phyloP scores from a whole-genome alignment of 1,140 invertebrate species.

The Lepidurus apus region DNA sequence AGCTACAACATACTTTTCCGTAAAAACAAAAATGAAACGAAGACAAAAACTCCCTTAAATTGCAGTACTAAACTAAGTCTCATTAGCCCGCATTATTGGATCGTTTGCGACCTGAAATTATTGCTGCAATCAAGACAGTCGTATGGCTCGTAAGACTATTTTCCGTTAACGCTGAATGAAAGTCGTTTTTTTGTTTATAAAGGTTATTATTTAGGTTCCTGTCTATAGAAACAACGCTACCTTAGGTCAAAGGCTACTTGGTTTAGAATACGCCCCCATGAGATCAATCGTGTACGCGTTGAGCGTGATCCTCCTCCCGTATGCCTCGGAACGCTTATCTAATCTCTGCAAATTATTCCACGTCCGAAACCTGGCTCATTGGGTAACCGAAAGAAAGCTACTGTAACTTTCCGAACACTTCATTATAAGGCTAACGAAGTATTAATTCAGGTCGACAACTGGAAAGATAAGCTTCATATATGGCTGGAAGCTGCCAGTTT shows the following conservation, averaged over 20 bases:
- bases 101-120: background rate
- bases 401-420: background rate
- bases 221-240: background rate
- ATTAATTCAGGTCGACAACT: background rate
- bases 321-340: slow-evolving; percentile 4
- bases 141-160: background rate
- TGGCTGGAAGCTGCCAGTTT: slow-evolving; percentile 9
- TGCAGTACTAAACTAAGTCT: background rate
- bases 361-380: background rate
- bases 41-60: background rate
- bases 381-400: background rate
- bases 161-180: background rate
- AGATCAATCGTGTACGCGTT: background rate
- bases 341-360: slow-evolving; percentile 10
- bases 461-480: slow-evolving; percentile 14
- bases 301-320: background rate
- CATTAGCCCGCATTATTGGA: background rate
- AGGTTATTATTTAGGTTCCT: background rate
- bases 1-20: background rate
- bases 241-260: slow-evolving; percentile 3
- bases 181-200: no score
- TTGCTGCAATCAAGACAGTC: background rate
- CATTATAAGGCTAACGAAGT: background rate
- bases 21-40: background rate
- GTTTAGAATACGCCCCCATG: background rate